Conservation (phyloP, 2,113 vertebrate genomes). For the Hydrolagus affinis region DNA sequence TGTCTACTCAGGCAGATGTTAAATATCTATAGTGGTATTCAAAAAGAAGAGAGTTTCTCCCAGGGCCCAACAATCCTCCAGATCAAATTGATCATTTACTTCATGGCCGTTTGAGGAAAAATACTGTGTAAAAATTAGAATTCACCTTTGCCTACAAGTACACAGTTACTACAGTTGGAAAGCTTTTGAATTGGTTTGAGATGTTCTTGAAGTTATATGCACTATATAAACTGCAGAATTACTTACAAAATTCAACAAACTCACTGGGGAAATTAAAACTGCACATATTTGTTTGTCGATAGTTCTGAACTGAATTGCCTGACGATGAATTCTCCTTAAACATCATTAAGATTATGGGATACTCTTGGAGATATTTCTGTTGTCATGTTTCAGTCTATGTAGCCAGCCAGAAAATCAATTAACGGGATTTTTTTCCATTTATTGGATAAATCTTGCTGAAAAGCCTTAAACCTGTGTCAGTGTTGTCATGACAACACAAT, state of each 20-base stretch:
- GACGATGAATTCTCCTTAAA: background rate
- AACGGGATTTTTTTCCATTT: conserved; percentile 27
- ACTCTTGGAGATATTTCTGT: conserved; percentile 10
- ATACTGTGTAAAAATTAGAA: no score
- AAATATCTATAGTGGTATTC: no score
- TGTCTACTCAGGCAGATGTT: no score
- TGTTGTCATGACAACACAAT: conserved; percentile 27
- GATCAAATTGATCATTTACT: no score
- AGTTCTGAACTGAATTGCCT: background rate
- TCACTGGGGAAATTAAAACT: background rate
- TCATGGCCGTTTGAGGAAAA: no score
- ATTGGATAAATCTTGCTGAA: conserved; percentile 25
- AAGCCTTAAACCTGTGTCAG: conserved; percentile 13
- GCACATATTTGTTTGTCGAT: background rate
- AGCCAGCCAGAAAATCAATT: conserved; percentile 22
- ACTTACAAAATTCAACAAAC: background rate
- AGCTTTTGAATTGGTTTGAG: no score
- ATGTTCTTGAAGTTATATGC: no score
- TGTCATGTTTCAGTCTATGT: conserved; percentile 7
- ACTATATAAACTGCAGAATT: no score
- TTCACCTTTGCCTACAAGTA: no score
- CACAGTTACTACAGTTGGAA: no score
- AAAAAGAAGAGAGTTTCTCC: no score
- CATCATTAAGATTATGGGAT: conserved; percentile 13
- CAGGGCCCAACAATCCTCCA: no score